Base-by-base conservation (phyloP, 2,113 vertebrate genomes). In the Morone chrysops region DNA sequence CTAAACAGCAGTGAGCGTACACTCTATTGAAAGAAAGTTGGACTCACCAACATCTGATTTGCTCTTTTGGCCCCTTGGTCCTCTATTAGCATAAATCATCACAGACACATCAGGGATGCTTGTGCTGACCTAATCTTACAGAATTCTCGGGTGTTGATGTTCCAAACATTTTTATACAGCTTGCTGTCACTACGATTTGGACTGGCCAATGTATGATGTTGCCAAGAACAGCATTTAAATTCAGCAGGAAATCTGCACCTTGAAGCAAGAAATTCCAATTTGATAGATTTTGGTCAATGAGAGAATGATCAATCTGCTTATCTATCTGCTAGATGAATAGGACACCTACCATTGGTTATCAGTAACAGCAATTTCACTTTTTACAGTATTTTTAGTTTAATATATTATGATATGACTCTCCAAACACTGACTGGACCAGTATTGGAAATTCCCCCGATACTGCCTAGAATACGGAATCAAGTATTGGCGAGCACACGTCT, bases 121-220 rank as follows among this genome's bases (percentile, higher is more conserved):
- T 70, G 36, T 59, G 51, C 53, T 57, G 22, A 53, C 36, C 22
- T 47, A 47, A 60, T 38, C 20, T 81, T 61, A 43, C 36, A 72
- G 10, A 6, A 25, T 45, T 54, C 9, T 53, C 13, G 3, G 13
- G 2, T 67, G 25, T 4, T 56, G 50, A 6, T 73, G 18, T 50
- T 67, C 43, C 68, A 51, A 76, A 70, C 16, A 7, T 75, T 68
- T 67, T 75, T 41, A 56, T 31, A 36, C 9, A 25, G 48, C 50
- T 22, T n/a, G 20, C 60, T 36, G 67, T 74, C 67, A 68, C 18
- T 63, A 48, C 4, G 16, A 40, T 78, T 65, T 66, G 6, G 36
- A 57, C n/a, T 2, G 6, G 2, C 12, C 48, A 41, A 2, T 7
- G 13, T 57, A 8, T 41, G 4, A 45, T 45, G 50, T n/a, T 22